These are phyloP conservation scores for Sciaenops ocellatus DNA, from an alignment of 2,797 vertebrate genomes.

Conservation along the genomic window DNA sequence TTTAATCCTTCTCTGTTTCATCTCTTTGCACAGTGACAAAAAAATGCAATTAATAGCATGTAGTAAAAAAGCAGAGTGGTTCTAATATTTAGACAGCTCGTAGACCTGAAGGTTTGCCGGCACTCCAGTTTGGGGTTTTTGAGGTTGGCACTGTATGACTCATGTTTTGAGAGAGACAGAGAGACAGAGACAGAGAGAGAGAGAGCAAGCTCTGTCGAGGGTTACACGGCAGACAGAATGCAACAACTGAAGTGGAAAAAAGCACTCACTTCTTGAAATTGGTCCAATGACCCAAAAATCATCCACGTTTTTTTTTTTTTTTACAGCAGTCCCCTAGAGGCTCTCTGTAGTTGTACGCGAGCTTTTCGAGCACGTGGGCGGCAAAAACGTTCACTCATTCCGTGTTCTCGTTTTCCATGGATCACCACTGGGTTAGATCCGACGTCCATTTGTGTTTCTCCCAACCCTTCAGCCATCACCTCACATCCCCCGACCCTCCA, in stretches of 20 bases:
- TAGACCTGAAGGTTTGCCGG: conserved; percentile 5
- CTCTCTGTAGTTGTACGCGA: not conserved
- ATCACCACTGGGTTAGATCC: not conserved
- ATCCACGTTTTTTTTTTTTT: not conserved
- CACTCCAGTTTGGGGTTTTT: conserved; percentile 33
- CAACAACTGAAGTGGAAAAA: conserved; percentile 53
- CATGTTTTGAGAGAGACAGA: conserved; percentile 25
- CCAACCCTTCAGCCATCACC: not conserved
- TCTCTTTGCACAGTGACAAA: not conserved
- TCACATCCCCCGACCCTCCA: not conserved
- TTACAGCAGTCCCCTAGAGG: conserved; percentile 26
- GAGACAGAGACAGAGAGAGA: conserved; percentile 10
- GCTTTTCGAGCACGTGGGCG: not conserved
- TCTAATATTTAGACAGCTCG: not conserved
- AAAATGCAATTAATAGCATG: not conserved
- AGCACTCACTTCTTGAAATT: conserved; percentile 51
- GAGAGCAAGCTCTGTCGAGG: conserved; percentile 43
- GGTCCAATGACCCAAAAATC: conserved; percentile 43
- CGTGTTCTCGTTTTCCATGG: not conserved
- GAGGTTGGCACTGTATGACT: conserved; percentile 38
- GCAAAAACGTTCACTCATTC: not conserved
- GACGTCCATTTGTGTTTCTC: not conserved
- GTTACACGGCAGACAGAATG: conserved; percentile 41
- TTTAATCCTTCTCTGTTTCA: not conserved
- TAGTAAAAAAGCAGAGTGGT: not conserved